Conservation (phyloP, 2,888 invertebrate genomes). For the Athetis lepigone region DNA sequence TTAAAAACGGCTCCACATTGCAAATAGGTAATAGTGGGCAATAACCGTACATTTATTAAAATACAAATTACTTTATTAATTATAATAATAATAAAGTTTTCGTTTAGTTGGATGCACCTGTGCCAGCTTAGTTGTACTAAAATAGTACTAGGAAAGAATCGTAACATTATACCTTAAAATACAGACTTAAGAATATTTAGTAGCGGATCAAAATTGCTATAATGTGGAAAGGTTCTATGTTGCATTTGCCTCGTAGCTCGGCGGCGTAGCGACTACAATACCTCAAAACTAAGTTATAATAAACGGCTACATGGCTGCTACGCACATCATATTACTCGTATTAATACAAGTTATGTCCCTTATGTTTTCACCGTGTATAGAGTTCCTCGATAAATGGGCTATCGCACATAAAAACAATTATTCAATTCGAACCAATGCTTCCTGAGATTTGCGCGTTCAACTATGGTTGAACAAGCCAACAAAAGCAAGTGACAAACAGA, state of each 20-base stretch:
- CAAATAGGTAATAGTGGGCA: too few relatives aligned
- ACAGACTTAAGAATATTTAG: conserved; percentile 9
- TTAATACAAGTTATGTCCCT: too few relatives aligned
- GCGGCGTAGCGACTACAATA: conserved; percentile 4
- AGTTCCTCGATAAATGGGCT: too few relatives aligned
- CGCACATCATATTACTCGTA: background rate
- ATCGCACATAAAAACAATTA: too few relatives aligned
- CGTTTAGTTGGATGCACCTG: conserved; percentile 26
- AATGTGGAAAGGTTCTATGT: too few relatives aligned
- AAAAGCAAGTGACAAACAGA: too few relatives aligned
- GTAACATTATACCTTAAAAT: background rate
- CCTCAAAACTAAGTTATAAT: conserved; percentile 5
- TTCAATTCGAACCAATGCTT: too few relatives aligned
- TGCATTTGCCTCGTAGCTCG: conserved; percentile 1
- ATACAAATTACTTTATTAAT: background rate
- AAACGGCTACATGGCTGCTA: conserved; percentile 8
- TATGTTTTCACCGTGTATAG: too few relatives aligned
- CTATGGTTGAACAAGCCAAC: too few relatives aligned
- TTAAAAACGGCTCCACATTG: background rate
- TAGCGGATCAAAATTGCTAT: background rate
- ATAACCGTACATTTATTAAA: too few relatives aligned
- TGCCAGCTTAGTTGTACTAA: conserved; percentile 2
- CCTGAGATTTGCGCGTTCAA: too few relatives aligned
- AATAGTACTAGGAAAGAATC: conserved; percentile 3
- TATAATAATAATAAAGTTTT: background rate